Evolutionary conservation across 2,113 vertebrate species (phyloP), one percentile per base, ranked within the genome.

Genomic region (Colinus virginianus): DNA sequence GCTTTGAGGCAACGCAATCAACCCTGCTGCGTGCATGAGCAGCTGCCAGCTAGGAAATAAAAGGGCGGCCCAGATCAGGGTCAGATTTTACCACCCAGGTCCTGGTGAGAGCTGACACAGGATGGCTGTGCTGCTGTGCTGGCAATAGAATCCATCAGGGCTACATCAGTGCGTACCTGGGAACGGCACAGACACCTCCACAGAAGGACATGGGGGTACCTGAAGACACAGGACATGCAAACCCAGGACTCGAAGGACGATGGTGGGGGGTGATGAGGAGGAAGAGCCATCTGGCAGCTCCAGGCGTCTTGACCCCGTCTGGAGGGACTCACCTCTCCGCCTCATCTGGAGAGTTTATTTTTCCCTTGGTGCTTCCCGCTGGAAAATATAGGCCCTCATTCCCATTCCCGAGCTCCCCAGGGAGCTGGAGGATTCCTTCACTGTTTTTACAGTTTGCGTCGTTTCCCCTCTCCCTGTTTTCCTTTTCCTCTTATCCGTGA

Each of bases 301-400:
- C 38, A 17, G 38, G 38, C 2, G 0, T 64, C 61, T 56, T 84
- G 64, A 92, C 55, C 61, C 72, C 5, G 0, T 78, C 62, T 1
- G 3, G 56, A 78, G 19, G 28, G 20, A 79, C 28, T 85, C 56
- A 53, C 45, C 71, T 86, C 48, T 55, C 62, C 1, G 4, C 20
- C 18, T 72, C 48, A 32, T 21, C 0, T 3, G 70, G 55, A 69
- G 12, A 59, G 59, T 66, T 86, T 89, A 80, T 75, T 94, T 95
- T 61, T 93, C 68, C 42, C 69, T 64, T 34, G 49, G 30, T 32
- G 51, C 51, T 80, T 78, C 36, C 71, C 56, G 0, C 19, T 91
- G 92, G 91, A 94, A 94, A 92, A 93, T 78, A n/a, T 40, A 83
- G 74, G 58, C 66, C 62, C 58, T 83, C 43, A 66, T 67, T 95